Evolutionary conservation across 2,888 invertebrate genomes (phyloP).

Genomic region (Watsonalla cultraria): DNA sequence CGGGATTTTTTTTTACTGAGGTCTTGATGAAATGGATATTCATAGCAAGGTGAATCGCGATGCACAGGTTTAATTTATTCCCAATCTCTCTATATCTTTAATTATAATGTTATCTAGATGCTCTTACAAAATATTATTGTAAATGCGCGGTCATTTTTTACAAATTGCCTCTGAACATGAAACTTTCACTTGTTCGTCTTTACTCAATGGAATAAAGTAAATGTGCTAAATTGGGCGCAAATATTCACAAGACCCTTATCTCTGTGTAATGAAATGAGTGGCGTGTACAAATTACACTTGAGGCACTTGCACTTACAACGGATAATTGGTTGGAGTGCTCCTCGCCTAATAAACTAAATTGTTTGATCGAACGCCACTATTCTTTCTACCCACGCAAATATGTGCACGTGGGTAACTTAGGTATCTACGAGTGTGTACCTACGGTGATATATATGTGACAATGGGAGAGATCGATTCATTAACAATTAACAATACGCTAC

Average conservation of each 20-base stretch:
- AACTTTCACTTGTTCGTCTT: constrained; percentile 11
- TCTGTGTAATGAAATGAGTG: constrained; percentile 66
- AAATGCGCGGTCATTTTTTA: background rate
- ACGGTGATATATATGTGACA: background rate
- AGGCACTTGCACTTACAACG: constrained; percentile 41
- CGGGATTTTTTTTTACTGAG: too few species aligned
- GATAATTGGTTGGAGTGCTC: constrained; percentile 38
- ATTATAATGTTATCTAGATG: background rate
- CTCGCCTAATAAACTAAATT: constrained; percentile 31
- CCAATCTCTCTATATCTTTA: too few species aligned
- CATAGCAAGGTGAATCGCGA: too few species aligned
- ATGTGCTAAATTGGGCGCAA: constrained; percentile 45
- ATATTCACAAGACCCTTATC: constrained; percentile 62
- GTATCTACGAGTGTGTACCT: too few species aligned
- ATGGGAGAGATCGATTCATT: background rate
- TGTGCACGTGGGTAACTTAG: background rate
- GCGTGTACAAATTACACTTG: constrained; percentile 53
- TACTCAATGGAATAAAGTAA: constrained; percentile 23
- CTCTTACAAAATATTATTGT: background rate
- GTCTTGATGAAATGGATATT: too few species aligned
- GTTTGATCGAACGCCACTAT: constrained; percentile 24
- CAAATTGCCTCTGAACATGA: constrained; percentile 12
- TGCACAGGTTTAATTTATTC: too few species aligned
- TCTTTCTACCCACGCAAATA: constrained; percentile 11
- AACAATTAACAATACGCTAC: background rate